Evolutionary conservation across 2,888 invertebrate genomes (phyloP), one percentile per base, ranked within the genome.

Genomic region (Iphiclides podalirius): DNA sequence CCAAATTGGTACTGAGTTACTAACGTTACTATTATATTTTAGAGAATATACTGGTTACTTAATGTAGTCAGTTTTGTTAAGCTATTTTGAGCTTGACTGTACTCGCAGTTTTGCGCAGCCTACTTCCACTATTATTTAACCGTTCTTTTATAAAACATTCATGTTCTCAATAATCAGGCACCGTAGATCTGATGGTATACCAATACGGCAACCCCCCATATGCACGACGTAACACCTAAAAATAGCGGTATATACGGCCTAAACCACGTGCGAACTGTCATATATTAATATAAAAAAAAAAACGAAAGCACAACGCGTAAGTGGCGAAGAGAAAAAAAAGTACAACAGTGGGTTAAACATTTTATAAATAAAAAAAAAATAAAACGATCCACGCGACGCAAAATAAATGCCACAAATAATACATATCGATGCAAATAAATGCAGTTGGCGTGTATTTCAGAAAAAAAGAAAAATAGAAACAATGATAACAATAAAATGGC

Each of bases 171-270:
- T n/a, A n/a, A n/a, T 49, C 39, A 67, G 80, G 74, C 82, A 55
- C 77, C 75, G 59, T 83, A 81, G 52, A 85, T 64, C 48, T 87
- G 81, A 64, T 87, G 85, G 53, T 87, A 89, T 1, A 87, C 78
- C 45, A 88, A 75, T 51, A 89, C 78, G n/a, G 87, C 87, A 35
- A 89, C 83, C 79, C 95, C 96, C 95, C 95, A 95, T 85, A 96
- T 91, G 91, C 95, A 96, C 79, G 95, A 95, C 76, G 95, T 95
- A 80, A 96, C 93, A 84, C 96, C 96, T 90, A 96, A 93, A 92
- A 95, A 93, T 84, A 95, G 90, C 71, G 95, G 95, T 90, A 95
- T 81, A 69, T 92, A 91, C 70, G 90, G 90, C 75, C 89, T 87
- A 80, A 91, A 88, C 85, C 91, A 87, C 52, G 66, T 71, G 63